A percentile compares a stretch with the other conserved stretches of the same genome.
Evolutionary conservation across 2,797 vertebrate species (phyloP).

Genomic region (Orestias chungarensis): DNA sequence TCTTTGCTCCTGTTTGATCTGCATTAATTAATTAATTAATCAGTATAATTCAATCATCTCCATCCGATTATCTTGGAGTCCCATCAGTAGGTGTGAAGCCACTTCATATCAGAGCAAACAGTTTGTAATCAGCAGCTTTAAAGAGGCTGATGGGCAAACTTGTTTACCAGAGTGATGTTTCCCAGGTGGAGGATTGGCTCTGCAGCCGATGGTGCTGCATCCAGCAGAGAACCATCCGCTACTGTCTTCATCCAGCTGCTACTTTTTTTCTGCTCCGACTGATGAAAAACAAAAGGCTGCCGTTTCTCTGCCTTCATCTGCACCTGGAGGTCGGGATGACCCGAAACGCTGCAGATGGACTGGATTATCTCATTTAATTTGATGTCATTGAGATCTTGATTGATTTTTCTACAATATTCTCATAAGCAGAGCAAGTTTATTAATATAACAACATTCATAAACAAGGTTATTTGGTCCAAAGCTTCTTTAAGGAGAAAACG

Average conservation of each 20-base stretch:
- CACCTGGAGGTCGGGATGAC: not conserved
- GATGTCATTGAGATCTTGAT: not conserved
- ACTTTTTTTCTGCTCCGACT: not conserved
- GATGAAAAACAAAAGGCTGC: not conserved
- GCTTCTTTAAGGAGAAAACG: too few species aligned
- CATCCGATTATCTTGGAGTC: conserved; percentile 49
- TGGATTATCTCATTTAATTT: not conserved
- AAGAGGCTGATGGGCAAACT: conserved; percentile 46
- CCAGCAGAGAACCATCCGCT: conserved; percentile 15
- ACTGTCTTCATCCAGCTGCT: conserved; percentile 1
- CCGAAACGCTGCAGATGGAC: not conserved
- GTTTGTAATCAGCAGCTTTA: conserved; percentile 62
- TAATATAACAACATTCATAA: too few species aligned
- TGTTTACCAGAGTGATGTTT: conserved; percentile 55
- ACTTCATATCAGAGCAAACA: conserved; percentile 58
- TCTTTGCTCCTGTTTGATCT: conserved; percentile 38
- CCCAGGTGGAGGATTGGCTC: conserved; percentile 47
- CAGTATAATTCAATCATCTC: conserved; percentile 57
- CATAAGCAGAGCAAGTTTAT: not conserved
- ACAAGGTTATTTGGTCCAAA: too few species aligned
- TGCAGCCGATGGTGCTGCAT: conserved; percentile 7
- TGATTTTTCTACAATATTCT: not conserved
- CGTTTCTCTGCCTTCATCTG: not conserved
- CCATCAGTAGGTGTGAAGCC: conserved; percentile 52
- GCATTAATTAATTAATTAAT: conserved; percentile 73